A percentile compares a stretch with the other conserved stretches of the same genome.
Conservation (phyloP, 2,888 invertebrate genomes). For the Stegana nigrithorax region DNA sequence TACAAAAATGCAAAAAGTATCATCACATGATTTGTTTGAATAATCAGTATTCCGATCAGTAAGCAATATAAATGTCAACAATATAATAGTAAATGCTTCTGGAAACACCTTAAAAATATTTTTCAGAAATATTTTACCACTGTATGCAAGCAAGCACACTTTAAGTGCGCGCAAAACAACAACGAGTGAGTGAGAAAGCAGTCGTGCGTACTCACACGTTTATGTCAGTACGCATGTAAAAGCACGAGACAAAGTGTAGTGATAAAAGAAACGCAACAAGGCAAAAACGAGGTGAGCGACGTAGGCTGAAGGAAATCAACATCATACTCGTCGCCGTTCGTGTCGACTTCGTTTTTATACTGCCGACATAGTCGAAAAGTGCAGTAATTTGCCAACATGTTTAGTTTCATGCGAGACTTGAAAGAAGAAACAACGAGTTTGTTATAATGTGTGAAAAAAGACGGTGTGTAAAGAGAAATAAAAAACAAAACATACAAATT, state of each 20-base stretch:
- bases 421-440: neutral
- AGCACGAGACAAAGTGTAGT: slow-evolving; percentile 16
- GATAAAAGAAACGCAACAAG: slow-evolving; percentile 10
- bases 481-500: neutral
- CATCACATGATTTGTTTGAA: no score
- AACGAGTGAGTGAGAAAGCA: neutral
- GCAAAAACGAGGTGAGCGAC: no score
- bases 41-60: no score
- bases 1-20: no score
- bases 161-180: neutral
- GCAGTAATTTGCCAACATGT: neutral
- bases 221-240: neutral
- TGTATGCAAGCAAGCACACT: no score
- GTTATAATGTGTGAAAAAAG: no score
- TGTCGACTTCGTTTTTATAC: neutral
- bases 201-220: neutral
- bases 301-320: no score
- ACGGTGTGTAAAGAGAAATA: slow-evolving; percentile 6
- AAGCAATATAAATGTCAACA: no score
- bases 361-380: neutral
- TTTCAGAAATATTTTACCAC: no score
- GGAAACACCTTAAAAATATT: no score
- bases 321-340: neutral
- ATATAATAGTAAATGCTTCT: no score
- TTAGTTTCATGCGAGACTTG: neutral